These are phyloP conservation scores for Trilocha varians DNA, from an alignment of 2,888 invertebrate genomes.

Conservation along the genomic window DNA sequence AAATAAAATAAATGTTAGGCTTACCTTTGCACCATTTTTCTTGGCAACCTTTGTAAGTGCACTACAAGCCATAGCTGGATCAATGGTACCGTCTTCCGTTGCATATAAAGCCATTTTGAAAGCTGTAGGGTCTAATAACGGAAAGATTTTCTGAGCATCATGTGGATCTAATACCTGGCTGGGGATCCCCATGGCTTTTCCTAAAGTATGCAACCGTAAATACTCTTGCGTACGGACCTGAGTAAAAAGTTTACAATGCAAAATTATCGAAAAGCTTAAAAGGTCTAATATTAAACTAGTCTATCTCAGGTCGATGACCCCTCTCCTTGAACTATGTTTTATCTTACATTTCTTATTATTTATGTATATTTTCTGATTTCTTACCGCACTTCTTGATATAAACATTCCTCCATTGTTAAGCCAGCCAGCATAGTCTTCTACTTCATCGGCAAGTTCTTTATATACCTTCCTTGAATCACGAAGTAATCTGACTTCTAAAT, in stretches of 20 bases:
- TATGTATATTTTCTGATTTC: not conserved
- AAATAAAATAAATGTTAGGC: constrained; percentile 7
- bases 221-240: constrained; percentile 88
- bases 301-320: too few relatives aligned
- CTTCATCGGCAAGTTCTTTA: constrained; percentile 81
- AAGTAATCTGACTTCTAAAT: constrained; percentile 87
- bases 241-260: too few relatives aligned
- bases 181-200: constrained; percentile 84
- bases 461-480: constrained; percentile 80
- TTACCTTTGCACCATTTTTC: constrained; percentile 80
- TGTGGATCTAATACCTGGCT: constrained; percentile 80
- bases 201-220: constrained; percentile 83
- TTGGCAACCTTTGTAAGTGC: constrained; percentile 83
- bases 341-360: not conserved
- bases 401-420: constrained; percentile 92
- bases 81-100: constrained; percentile 87
- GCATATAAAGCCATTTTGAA: constrained; percentile 85
- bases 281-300: too few relatives aligned
- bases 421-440: constrained; percentile 88
- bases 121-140: constrained; percentile 81
- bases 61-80: constrained; percentile 86
- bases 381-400: constrained; percentile 76
- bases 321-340: too few relatives aligned
- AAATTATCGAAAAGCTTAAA: too few relatives aligned
- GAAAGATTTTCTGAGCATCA: constrained; percentile 84